Base-by-base conservation (phyloP, 2,113 vertebrate species). In the Cyphomyrus plagiostoma region DNA sequence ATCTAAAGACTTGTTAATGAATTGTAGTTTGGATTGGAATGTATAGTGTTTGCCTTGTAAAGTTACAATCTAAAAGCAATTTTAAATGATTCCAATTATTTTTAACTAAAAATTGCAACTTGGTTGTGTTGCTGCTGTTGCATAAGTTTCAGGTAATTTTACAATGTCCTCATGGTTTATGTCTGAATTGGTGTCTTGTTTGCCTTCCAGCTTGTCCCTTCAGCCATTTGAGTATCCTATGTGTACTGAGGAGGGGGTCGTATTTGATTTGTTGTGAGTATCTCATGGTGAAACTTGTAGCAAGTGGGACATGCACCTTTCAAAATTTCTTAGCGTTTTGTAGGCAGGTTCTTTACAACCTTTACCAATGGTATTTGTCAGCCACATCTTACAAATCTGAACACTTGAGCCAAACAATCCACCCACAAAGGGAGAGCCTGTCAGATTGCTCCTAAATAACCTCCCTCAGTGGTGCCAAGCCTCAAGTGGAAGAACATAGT, bases 221-320 rank as follows among this genome's bases (percentile, higher is more conserved):
- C 98, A 99, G 94, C 98, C 98, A 0, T 99, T 99, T 90, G 96
- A 97, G 89, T 99, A 99, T 92, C 98, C 98, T 0, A 97, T 99
- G 91, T 99, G 98, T 91, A 98, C 98, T 0, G 95, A 94, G 0
- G 98, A 99, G 77, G 98, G 98, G 1, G 93, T 97, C 1, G 96
- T 99, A 90, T 99, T 98, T 93, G 98, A 99, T 91, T 94, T 99
- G 66, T 94, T 99, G 98, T 98, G 89, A 97, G 97, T 97, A 92
- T 50, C 42, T 52, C n/a, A 39, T 35, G 45, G 15, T 87, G 11
- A 56, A 56, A 56, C 26, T 58, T 35, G 30, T 35, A 35, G 7
- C 50, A 19, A 53, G 3, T 53, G 26, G 30, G 50, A 87, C 82
- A 84, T 23, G 39, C 82, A 11, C 9, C 70, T 39, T 39, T 77